Evolutionary conservation across 37 sponge, comb jelly and placozoan species (phyloP).

Genomic region (Bolinopsis microptera): DNA sequence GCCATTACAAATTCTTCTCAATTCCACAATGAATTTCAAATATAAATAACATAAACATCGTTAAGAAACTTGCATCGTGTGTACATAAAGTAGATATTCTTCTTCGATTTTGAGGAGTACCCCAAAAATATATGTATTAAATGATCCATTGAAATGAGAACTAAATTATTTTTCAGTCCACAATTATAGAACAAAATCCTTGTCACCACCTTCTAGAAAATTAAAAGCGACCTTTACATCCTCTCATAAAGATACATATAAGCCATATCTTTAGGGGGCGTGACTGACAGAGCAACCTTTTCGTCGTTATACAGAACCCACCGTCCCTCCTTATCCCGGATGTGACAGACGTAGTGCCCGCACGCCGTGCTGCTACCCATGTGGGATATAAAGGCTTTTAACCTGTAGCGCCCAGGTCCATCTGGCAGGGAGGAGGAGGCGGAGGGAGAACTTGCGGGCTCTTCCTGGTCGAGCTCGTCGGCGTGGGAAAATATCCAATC

Average conservation of each 20-base stretch:
- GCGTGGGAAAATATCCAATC: slow-evolving; percentile 91
- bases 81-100: no score
- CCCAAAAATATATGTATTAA: no score
- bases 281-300: slow-evolving; percentile 83
- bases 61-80: no score
- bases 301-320: slow-evolving; percentile 91
- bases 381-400: slow-evolving; percentile 86
- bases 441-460: background rate
- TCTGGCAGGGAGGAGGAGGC: slow-evolving; percentile 57
- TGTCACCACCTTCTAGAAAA: background rate
- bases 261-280: slow-evolving; percentile 78
- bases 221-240: slow-evolving; percentile 42
- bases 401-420: slow-evolving; percentile 67
- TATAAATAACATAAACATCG: no score
- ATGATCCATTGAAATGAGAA: no score
- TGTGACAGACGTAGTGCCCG: slow-evolving; percentile 94
- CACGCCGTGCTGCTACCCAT: slow-evolving; percentile 88
- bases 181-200: no score
- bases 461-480: slow-evolving; percentile 73
- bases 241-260: slow-evolving; percentile 90
- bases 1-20: no score
- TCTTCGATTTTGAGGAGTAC: no score
- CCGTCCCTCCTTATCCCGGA: slow-evolving; percentile 74
- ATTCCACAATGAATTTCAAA: no score
- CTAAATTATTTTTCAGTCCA: no score